Evolutionary conservation across 1,140 invertebrate genomes (phyloP), one percentile per base, ranked within the genome.

Genomic region (Drosophila fuyamai): DNA sequence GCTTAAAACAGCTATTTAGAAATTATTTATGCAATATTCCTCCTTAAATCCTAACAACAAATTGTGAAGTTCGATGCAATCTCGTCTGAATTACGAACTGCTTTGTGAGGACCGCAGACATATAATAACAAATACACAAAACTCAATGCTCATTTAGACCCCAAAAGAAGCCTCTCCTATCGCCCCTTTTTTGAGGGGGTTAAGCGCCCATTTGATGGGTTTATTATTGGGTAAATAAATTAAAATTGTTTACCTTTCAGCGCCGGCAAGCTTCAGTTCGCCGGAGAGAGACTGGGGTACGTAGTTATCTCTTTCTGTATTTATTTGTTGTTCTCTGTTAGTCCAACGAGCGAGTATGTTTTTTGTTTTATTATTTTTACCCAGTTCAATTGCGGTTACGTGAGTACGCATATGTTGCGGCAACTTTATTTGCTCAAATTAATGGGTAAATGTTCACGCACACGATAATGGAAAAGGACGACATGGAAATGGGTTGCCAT

Each of bases 191-290:
- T 16, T 18, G 4, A 38, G 40, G 44, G 36, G 38, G 16, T n/a
- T 50, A 35, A 35, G 23, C 51, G 58, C 36, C 44, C 61, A 76
- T 68, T 79, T 82, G 79, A 86, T 86, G 70, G 82, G 82, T 86
- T 86, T 86, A 86, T 86, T 86, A 86, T 86, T 86, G 82, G 75
- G 70, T 80, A 86, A 86, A 86, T 86, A 86, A 86, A 86, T 86
- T 86, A 86, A 86, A 86, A 86, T 86, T 86, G 82, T 86, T 86
- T 86, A 86, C 82, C 79, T 86, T 86, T 82, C 75, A 79, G 58
- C 70, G 68, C 46, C 61, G 67, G 41, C 59, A 44, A 47, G 51
- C 63, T 4, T 6, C 48, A 16, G 58, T 46, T 16, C 5, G 40
- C 40, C 13, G 8, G 41, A 76, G 50, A 38, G 73, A 57, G 73